A percentile compares a stretch with the other conserved stretches of the same genome.
phyloP scores from a whole-genome alignment of 1,140 invertebrate species.

The Cydia strobilella region DNA sequence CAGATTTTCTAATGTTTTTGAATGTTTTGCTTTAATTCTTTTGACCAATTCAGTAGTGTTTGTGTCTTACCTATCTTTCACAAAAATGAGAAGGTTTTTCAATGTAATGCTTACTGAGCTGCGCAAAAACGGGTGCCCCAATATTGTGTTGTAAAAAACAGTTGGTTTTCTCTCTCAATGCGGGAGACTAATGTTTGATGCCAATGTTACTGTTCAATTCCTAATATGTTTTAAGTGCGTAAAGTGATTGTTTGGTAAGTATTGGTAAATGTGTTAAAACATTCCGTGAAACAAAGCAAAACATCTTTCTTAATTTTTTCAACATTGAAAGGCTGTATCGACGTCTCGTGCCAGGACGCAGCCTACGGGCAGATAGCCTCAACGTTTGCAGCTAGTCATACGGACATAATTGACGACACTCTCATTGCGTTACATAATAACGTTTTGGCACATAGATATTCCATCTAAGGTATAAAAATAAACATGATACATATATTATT shows the following conservation, averaged over 20 bases:
- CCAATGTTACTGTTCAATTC: background rate
- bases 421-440: conserved; percentile 77
- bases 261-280: background rate
- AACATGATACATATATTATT: conserved; percentile 67
- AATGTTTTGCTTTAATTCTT: conserved; percentile 36
- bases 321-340: conserved; percentile 57
- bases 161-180: background rate
- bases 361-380: conserved; percentile 64
- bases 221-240: background rate
- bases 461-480: conserved; percentile 64
- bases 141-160: background rate
- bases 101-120: background rate
- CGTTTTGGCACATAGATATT: conserved; percentile 76
- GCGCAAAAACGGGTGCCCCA: background rate
- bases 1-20: conserved; percentile 57
- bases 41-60: background rate
- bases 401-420: conserved; percentile 65
- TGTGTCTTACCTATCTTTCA: background rate
- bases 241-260: background rate
- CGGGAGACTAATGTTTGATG: background rate
- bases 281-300: conserved; percentile 9
- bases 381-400: conserved; percentile 70
- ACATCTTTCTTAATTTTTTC: background rate
- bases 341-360: conserved; percentile 59
- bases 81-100: background rate